These are phyloP conservation scores for Esox masquinongy DNA, from an alignment of 2,797 vertebrate species.

Conservation along the genomic window DNA sequence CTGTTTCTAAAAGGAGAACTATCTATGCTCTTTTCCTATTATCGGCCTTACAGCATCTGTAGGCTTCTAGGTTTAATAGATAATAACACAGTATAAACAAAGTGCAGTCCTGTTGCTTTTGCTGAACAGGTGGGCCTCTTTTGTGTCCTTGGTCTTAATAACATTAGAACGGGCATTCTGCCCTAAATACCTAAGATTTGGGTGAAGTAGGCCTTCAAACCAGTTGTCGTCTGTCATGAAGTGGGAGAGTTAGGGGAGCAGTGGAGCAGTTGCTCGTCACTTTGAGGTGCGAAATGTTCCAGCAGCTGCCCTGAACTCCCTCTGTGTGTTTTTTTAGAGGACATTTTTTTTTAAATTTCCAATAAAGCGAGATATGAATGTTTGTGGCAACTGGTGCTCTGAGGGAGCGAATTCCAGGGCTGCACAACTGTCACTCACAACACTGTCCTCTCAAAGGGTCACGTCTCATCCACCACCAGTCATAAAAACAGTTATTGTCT, in stretches of 20 bases:
- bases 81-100: conserved; percentile 68
- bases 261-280: conserved; percentile 83
- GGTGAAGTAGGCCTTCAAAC: conserved; percentile 77
- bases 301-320: conserved; percentile 80
- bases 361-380: conserved; percentile 72
- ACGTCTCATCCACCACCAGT: conserved; percentile 71
- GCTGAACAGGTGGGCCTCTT: conserved; percentile 87
- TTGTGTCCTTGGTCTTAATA: conserved; percentile 77
- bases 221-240: conserved; percentile 78
- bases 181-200: conserved; percentile 76
- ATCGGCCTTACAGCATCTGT: conserved; percentile 7
- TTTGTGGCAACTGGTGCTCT: conserved; percentile 70
- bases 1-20: neutral
- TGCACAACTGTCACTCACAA: conserved; percentile 67
- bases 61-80: conserved; percentile 67
- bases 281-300: conserved; percentile 76
- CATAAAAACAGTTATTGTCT: conserved; percentile 49
- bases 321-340: conserved; percentile 44
- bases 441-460: conserved; percentile 58
- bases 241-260: conserved; percentile 57
- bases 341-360: conserved; percentile 60
- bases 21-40: neutral
- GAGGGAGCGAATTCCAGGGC: conserved; percentile 44
- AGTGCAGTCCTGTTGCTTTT: conserved; percentile 82
- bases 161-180: conserved; percentile 79